Percentiles rank a stretch among this genome's conserved stretches.
phyloP scores from a whole-genome alignment of 2,797 vertebrate species.

The Coreius guichenoti region DNA sequence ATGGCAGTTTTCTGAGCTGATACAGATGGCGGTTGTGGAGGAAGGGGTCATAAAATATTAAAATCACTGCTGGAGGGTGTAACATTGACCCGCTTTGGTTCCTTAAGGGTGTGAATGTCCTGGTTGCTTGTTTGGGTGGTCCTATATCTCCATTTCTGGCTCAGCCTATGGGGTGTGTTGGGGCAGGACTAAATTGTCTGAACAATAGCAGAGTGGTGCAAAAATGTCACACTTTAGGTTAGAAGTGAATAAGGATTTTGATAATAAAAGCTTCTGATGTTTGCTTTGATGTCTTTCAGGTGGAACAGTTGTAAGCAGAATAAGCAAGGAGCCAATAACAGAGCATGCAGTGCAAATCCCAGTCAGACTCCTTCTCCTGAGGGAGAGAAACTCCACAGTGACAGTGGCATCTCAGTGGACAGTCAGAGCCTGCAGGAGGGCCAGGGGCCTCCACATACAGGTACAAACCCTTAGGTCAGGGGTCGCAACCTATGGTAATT shows the following conservation, averaged over 20 bases:
- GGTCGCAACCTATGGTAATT: not conserved
- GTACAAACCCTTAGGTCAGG: slow-evolving; percentile 64
- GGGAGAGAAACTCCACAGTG: slow-evolving; percentile 96
- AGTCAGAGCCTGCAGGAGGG: slow-evolving; percentile 94
- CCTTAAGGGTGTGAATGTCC: slow-evolving; percentile 13
- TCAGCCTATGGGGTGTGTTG: not conserved
- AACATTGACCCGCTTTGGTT: slow-evolving; percentile 55
- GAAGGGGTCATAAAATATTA: slow-evolving; percentile 59
- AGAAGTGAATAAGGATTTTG: not conserved
- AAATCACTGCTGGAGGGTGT: slow-evolving; percentile 28
- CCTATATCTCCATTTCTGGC: not conserved
- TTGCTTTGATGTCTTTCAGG: slow-evolving; percentile 69
- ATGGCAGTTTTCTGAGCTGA: not conserved
- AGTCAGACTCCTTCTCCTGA: slow-evolving; percentile 94
- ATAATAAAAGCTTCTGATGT: not conserved
- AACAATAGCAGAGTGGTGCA: not conserved
- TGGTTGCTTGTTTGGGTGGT: not conserved
- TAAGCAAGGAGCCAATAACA: slow-evolving; percentile 93
- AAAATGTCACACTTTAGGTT: not conserved
- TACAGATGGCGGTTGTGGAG: not conserved
- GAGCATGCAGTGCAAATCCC: slow-evolving; percentile 76
- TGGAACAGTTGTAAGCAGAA: slow-evolving; percentile 99
- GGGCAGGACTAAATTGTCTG: not conserved
- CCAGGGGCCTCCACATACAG: slow-evolving; percentile 80
- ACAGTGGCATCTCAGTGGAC: slow-evolving; percentile 97